Evolutionary conservation across 2,888 invertebrate genomes (phyloP), one percentile per base, ranked within the genome.

Genomic region (Papilio protenor): DNA sequence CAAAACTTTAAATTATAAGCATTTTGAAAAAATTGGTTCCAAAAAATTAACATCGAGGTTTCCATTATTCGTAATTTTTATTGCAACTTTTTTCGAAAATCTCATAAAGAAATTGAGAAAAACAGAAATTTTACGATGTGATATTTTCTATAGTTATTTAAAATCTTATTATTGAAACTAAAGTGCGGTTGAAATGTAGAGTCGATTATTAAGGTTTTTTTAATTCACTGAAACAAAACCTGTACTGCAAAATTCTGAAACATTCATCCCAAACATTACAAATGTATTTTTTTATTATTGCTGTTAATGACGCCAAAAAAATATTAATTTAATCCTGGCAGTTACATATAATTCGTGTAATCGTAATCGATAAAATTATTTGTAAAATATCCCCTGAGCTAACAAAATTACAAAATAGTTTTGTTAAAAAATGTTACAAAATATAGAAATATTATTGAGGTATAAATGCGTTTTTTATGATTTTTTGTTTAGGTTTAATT

Each of bases 341-440:
- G 66, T 69, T 45, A 4, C 11, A 10, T 66, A 66, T 45, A 69
- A 69, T 69, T 69, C 21, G 66, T 69, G 3, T 69, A 66, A 64
- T 66, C 10, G 40, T 40, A 21, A 14, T 64, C 8, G 33, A 14
- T 69, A 69, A 69, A 69, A 69, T 45, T 69, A 21, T 21, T 66
- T 45, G 40, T 66, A 66, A 66, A 45, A 66, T 66, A n/a, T 66
- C n/a, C 33, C 66, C 40, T 45, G 45, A 45, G 45, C n/a, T 40
- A 40, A 69, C 40, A 40, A 40, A 45, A 69, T 69, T 71, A 61
- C 18, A 76, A 76, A 72, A 72, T 72, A 76, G 47, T 61, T 40
- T 21, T 61, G 59, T 59, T 61, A 21, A 33, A 49, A 76, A 47
- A 59, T 59, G 16, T 76, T 52, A 72, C 49, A 76, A 76, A 72